Evolutionary conservation across 2,888 invertebrate species (phyloP).

Genomic region (Amaurobius ferox): DNA sequence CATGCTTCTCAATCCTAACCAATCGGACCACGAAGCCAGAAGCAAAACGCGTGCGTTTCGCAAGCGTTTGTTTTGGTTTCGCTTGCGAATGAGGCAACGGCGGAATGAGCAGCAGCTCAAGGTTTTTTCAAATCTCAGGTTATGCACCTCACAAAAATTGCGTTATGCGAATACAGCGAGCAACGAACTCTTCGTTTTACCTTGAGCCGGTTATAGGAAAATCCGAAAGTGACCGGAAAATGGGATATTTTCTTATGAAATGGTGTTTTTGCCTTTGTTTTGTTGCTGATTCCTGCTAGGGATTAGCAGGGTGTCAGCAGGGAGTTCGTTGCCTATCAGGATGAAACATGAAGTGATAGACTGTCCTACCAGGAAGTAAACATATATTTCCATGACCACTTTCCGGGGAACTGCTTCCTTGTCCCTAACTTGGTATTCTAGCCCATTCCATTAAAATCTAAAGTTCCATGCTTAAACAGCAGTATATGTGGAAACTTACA

Average conservation of each 20-base stretch:
- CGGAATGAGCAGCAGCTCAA: not conserved
- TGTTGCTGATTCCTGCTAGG: not conserved
- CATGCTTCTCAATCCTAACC: not conserved
- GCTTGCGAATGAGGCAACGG: not conserved
- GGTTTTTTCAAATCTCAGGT: not conserved
- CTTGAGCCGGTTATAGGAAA: conserved; percentile 11
- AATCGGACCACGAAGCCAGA: not conserved
- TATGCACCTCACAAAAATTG: conserved; percentile 10
- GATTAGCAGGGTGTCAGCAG: not conserved
- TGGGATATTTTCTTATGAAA: conserved; percentile 11
- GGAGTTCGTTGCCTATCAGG: not conserved
- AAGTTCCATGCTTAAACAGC: no score
- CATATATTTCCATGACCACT: no score
- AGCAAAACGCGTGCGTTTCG: not conserved
- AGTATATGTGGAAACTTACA: no score
- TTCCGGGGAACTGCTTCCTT: no score
- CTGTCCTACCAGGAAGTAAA: no score
- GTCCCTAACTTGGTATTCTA: no score
- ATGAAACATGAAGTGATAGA: no score
- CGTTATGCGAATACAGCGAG: not conserved
- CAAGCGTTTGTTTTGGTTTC: conserved; percentile 14
- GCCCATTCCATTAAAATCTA: no score
- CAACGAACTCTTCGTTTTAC: not conserved
- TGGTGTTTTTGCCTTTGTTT: not conserved
- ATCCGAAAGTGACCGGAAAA: conserved; percentile 13